Percentiles rank a stretch among this genome's conserved stretches.
These are phyloP conservation scores for Bruchidius siliquastri DNA, from an alignment of 2,888 invertebrate species.

Conservation along the genomic window DNA sequence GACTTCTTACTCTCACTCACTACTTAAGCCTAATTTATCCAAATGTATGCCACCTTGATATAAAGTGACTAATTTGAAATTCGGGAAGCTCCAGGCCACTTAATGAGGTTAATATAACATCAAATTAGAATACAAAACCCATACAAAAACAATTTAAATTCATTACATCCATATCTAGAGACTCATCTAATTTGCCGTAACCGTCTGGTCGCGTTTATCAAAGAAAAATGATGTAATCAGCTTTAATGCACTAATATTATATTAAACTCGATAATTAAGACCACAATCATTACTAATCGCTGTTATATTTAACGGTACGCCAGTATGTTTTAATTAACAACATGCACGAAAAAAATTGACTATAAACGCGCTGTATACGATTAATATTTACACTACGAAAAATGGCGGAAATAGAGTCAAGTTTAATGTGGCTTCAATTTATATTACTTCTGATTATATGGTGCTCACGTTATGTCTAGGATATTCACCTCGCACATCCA, in stretches of 20 bases:
- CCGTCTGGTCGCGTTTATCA: not conserved
- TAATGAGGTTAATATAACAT: not conserved
- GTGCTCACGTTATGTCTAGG: too few species aligned
- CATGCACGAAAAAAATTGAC: not conserved
- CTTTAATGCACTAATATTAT: not conserved
- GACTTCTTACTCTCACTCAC: too few species aligned
- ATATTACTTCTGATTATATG: too few species aligned
- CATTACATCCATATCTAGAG: not conserved
- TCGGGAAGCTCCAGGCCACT: not conserved
- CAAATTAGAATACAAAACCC: not conserved
- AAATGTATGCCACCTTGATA: not conserved
- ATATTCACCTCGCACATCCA: too few species aligned
- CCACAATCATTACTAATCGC: not conserved
- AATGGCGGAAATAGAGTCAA: not conserved
- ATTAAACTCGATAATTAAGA: not conserved
- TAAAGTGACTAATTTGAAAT: not conserved
- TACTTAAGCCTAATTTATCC: too few species aligned
- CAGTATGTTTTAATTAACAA: not conserved
- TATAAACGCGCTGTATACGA: not conserved
- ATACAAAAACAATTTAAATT: not conserved
- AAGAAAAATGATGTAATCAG: not conserved
- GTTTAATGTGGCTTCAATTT: too few species aligned
- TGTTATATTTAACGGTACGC: not conserved
- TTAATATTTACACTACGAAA: not conserved
- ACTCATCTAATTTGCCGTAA: not conserved